phyloP scores from a whole-genome alignment of 64 coral and sea anemone genomes.

The Acropora yongei region DNA sequence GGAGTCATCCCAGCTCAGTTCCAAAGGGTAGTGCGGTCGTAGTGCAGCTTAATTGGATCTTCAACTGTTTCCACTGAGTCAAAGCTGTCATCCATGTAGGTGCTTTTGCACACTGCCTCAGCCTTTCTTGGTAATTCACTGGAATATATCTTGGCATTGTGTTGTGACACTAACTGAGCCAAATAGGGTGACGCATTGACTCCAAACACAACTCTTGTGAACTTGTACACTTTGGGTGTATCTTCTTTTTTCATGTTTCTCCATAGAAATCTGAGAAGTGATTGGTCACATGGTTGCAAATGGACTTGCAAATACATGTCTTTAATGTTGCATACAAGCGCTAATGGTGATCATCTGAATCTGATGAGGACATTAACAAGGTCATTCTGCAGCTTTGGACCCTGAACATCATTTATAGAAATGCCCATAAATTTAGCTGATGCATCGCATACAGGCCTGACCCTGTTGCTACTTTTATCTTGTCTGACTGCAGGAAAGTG shows the following conservation, averaged over 20 bases:
- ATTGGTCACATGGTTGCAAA: neutral
- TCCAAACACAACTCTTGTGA: no score
- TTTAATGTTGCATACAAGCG: slow-evolving; percentile 50
- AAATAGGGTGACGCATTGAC: slow-evolving; percentile 21
- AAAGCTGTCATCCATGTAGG: no score
- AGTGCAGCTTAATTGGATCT: slow-evolving; percentile 30
- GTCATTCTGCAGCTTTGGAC: no score
- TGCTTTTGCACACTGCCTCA: neutral
- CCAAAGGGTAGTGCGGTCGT: slow-evolving; percentile 28
- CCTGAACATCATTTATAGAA: slow-evolving; percentile 46
- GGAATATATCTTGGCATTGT: slow-evolving; percentile 18
- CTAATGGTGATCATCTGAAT: neutral
- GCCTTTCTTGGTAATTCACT: slow-evolving; percentile 28
- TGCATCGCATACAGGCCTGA: slow-evolving; percentile 53
- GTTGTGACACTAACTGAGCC: slow-evolving; percentile 36
- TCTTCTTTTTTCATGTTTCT: slow-evolving; percentile 33
- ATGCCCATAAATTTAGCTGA: slow-evolving; percentile 38
- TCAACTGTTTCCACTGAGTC: slow-evolving; percentile 22
- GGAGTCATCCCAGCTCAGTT: slow-evolving; percentile 50
- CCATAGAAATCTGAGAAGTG: slow-evolving; percentile 45
- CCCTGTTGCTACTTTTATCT: neutral
- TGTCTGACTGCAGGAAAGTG: slow-evolving; percentile 76
- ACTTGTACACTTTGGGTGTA: no score
- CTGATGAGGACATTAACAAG: no score
- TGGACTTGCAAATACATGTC: no score